These are phyloP conservation scores for Mylabris phalerata DNA, from an alignment of 1,140 invertebrate species.

Conservation along the genomic window DNA sequence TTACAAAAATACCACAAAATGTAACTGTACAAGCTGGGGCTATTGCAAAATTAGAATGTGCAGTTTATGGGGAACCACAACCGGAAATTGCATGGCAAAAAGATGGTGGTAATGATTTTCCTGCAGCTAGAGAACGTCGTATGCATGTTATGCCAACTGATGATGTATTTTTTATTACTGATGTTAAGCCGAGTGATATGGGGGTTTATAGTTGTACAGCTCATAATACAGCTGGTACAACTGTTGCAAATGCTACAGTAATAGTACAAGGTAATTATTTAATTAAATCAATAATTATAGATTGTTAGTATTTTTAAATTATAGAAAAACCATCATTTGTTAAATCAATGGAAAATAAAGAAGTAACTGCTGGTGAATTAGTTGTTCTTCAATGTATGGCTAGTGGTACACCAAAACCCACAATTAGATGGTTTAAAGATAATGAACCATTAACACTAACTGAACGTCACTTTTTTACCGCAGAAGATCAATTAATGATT, in stretches of 20 bases:
- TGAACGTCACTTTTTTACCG: constrained; percentile 72
- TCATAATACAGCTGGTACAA: constrained; percentile 78
- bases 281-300: no score
- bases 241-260: constrained; percentile 82
- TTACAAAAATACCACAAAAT: constrained; percentile 78
- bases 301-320: constrained; percentile 14
- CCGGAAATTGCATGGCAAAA: constrained; percentile 91
- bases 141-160: constrained; percentile 90
- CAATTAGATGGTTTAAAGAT: constrained; percentile 86
- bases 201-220: constrained; percentile 93
- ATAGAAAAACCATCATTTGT: constrained; percentile 78
- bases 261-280: constrained; percentile 63
- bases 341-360: constrained; percentile 78
- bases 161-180: constrained; percentile 86
- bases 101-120: constrained; percentile 91
- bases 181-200: constrained; percentile 79
- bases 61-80: constrained; percentile 77
- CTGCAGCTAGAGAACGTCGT: constrained; percentile 84
- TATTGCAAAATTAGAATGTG: constrained; percentile 85
- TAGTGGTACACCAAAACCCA: constrained; percentile 77
- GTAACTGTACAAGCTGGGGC: constrained; percentile 76
- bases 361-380: constrained; percentile 67
- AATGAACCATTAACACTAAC: constrained; percentile 62
- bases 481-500: constrained; percentile 78
- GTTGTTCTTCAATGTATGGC: constrained; percentile 84